phyloP scores from a whole-genome alignment of 2,888 invertebrate species.

The Papilio protenor region DNA sequence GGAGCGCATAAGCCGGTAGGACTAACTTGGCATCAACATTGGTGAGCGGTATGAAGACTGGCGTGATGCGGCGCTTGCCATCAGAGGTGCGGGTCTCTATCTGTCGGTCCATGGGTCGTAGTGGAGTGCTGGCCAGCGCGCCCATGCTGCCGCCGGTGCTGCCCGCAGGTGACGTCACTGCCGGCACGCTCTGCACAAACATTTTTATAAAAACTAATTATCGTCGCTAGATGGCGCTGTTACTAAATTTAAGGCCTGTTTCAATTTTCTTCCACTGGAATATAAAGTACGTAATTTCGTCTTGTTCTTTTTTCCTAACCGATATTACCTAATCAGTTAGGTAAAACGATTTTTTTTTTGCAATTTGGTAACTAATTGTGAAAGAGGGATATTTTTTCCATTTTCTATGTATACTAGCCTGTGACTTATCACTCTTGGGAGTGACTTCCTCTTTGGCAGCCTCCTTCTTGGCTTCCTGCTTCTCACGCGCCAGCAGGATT shows the following conservation, averaged over 20 bases:
- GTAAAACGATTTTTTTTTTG: background rate
- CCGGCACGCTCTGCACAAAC: conserved; percentile 43
- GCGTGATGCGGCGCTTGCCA: conserved; percentile 97
- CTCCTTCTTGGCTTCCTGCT: conserved; percentile 73
- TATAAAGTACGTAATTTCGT: background rate
- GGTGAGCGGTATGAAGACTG: conserved; percentile 93
- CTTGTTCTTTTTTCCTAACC: too few relatives aligned
- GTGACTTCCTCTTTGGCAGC: conserved; percentile 65
- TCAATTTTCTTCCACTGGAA: background rate
- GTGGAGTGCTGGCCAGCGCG: conserved; percentile 58
- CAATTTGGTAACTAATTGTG: too few relatives aligned
- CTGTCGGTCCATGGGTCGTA: conserved; percentile 93
- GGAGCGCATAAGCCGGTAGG: background rate
- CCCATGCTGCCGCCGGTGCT: conserved; percentile 45
- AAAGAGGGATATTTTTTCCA: too few relatives aligned
- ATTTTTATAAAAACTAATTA: too few relatives aligned
- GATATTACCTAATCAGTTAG: background rate
- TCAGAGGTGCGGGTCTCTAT: conserved; percentile 97
- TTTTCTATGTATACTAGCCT: conserved; percentile 53
- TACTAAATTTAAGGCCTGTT: background rate
- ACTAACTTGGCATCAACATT: conserved; percentile 86
- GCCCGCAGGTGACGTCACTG: conserved; percentile 53
- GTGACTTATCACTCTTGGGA: conserved; percentile 69
- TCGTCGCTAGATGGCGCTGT: background rate
- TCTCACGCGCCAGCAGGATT: conserved; percentile 84